Base-by-base conservation (phyloP, 1,140 invertebrate species). In the Heliothis subflexa region DNA sequence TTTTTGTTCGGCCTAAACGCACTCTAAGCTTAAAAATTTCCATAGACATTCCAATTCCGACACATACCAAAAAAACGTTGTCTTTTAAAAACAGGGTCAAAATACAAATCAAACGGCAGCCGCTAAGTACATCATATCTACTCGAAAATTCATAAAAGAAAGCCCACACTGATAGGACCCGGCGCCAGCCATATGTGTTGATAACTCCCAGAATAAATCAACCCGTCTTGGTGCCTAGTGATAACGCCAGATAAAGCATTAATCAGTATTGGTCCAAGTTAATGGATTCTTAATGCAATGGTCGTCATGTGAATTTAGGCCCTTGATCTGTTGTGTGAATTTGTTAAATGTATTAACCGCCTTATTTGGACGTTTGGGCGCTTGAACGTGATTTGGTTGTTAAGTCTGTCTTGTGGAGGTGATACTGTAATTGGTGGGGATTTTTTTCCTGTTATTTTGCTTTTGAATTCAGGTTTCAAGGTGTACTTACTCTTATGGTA, bases 231-330 rank as follows among this genome's bases (percentile, higher is more conserved):
- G 47, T 52, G 21, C 21, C 33, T 28, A 47, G 14, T 75, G 73
- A 75, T 75, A 75, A 75, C 59, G n/a, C 47, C 21, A 75, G 73
- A 75, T 87, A 85, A 84, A 52, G 83, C 83, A 89, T 89, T 89
- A 89, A 88, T 89, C 87, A 87, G 82, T 78, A 71, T 76, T 70
- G 64, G 57, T 57, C 47, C 68, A 76, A 78, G 75, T 83, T 89
- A 89, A 89, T 89, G 88, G 88, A 88, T 82, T 84, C 87, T 85
- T 89, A 89, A 88, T 89, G 87, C 81, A 81, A 70, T 79, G 83
- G 70, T 16, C 50, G 50, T 71, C 75, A 83, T 75, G 73, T 74
- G 72, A 40, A 12, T 14, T 59, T 47, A 50, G 12, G 13, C 21
- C 66, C 21, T 70, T 50, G 21, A 52, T 70, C 50, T 70, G 66